Evolutionary conservation across 2,888 invertebrate genomes (phyloP).

Genomic region (Drosophila aldrichi): DNA sequence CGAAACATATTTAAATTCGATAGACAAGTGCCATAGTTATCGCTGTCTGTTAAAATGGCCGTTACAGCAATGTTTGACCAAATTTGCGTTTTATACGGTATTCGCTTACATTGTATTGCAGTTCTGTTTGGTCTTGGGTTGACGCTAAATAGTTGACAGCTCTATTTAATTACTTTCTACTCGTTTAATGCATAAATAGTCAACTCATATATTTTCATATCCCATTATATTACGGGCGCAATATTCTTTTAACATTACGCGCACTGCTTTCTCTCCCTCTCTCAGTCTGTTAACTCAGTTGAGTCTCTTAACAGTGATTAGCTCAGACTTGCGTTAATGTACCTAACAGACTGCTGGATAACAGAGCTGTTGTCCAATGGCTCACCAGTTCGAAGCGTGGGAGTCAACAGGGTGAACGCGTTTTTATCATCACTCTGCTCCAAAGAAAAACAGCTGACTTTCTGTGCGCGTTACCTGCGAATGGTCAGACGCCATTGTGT

Average conservation of each 20-base stretch:
- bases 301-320: too few species aligned
- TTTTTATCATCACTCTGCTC: constrained; percentile 26
- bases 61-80: not conserved
- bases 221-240: not conserved
- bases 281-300: not conserved
- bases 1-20: not conserved
- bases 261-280: not conserved
- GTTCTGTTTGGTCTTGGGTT: not conserved
- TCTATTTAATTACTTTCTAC: too few species aligned
- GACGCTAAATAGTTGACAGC: not conserved
- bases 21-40: not conserved
- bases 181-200: too few species aligned
- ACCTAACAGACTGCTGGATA: not conserved
- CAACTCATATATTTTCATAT: not conserved
- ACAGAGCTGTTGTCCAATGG: not conserved
- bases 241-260: not conserved
- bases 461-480: constrained; percentile 41
- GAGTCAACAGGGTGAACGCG: not conserved
- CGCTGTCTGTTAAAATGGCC: not conserved
- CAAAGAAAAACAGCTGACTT: constrained; percentile 34
- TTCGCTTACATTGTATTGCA: not conserved
- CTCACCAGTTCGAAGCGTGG: not conserved
- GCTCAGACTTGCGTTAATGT: not conserved
- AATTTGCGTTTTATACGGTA: not conserved
- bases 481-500: constrained; percentile 59